A percentile compares a stretch with the other conserved stretches of the same genome.
These are phyloP conservation scores for Hippopotamus amphibius DNA, from an alignment of 2,113 vertebrate species.

Conservation along the genomic window DNA sequence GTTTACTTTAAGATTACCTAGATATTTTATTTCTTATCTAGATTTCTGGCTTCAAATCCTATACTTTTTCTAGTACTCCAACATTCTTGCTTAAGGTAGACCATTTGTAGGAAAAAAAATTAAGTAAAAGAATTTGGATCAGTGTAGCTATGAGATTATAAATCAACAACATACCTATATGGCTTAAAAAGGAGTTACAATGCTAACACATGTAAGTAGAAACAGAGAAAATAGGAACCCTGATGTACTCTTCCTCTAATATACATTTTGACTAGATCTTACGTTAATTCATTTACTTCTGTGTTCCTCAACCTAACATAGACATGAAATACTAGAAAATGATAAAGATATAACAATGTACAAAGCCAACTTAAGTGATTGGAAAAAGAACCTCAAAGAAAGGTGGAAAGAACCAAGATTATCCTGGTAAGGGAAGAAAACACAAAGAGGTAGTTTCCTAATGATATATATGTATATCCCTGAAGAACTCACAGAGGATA, in stretches of 20 bases:
- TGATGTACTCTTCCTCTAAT: not conserved
- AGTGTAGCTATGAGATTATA: not conserved
- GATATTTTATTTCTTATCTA: not conserved
- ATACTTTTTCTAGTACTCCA: not conserved
- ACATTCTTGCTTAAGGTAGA: not conserved
- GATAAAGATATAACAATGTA: not conserved
- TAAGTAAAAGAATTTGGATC: constrained; percentile 37
- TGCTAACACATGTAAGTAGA: not conserved
- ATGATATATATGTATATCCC: not conserved
- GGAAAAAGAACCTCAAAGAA: not conserved
- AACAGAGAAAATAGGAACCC: not conserved
- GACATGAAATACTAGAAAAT: constrained; percentile 38
- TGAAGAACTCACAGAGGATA: not conserved
- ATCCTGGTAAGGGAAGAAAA: constrained; percentile 23
- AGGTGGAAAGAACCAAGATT: not conserved
- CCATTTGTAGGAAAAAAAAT: constrained; percentile 15
- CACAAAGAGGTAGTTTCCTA: not conserved
- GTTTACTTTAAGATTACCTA: constrained; percentile 6
- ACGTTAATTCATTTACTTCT: not conserved
- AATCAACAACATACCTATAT: not conserved
- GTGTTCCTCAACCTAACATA: constrained; percentile 16
- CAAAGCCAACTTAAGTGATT: constrained; percentile 6
- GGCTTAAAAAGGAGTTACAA: constrained; percentile 38
- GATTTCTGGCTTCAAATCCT: constrained; percentile 32
- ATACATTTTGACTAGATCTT: not conserved